Conservation (phyloP, 2,888 invertebrate species). For the Drosophila leonis region DNA sequence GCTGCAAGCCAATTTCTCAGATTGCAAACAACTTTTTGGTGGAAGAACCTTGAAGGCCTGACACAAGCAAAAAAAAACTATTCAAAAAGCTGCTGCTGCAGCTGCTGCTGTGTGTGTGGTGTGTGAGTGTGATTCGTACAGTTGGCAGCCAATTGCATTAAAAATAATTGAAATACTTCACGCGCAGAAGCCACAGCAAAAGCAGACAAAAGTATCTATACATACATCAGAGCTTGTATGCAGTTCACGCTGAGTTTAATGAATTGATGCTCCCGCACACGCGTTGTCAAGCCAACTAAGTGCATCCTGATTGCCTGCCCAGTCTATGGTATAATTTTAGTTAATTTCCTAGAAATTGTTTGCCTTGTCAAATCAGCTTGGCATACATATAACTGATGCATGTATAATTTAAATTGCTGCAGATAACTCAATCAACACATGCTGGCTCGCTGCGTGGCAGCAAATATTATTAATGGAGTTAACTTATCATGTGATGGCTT, state of each 20-base stretch:
- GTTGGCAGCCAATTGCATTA: constrained; percentile 54
- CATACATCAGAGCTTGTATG: background rate
- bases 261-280: constrained; percentile 5
- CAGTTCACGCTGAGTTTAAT: constrained; percentile 17
- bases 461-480: constrained; percentile 49
- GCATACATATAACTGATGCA: constrained; percentile 2
- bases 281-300: constrained; percentile 43
- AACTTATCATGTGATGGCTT: constrained; percentile 48
- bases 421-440: constrained; percentile 24
- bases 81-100: constrained; percentile 3
- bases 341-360: constrained; percentile 39
- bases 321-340: constrained; percentile 41
- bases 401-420: constrained; percentile 6
- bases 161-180: constrained; percentile 65
- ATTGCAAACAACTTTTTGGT: constrained; percentile 40
- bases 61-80: constrained; percentile 15
- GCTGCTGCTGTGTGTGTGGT: background rate
- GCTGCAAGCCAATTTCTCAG: constrained; percentile 57
- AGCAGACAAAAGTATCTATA: constrained; percentile 22
- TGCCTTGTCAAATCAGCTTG: constrained; percentile 3
- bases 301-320: constrained; percentile 52
- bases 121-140: constrained; percentile 7
- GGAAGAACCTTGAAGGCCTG: constrained; percentile 60
- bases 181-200: constrained; percentile 60
- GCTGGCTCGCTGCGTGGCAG: background rate